These are phyloP conservation scores for Rutilus rutilus DNA, from an alignment of 2,113 vertebrate genomes.

Conservation along the genomic window DNA sequence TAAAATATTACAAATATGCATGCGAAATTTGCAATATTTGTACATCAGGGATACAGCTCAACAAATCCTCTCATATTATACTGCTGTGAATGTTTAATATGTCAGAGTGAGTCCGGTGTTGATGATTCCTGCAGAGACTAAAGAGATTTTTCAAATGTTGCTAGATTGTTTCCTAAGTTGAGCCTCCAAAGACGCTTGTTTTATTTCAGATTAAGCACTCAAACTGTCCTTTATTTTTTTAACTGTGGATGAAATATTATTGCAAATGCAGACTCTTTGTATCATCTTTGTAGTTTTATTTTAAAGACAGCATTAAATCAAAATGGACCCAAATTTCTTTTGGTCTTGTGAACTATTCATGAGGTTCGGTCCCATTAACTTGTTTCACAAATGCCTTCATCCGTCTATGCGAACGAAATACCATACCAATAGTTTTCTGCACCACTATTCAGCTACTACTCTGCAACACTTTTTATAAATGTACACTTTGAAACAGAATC, in stretches of 20 bases:
- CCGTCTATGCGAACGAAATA: not conserved
- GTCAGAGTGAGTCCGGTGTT: not conserved
- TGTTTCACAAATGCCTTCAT: not conserved
- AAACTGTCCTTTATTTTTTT: not conserved
- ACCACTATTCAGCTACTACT: not conserved
- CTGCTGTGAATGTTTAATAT: not conserved
- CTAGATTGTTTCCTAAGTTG: not conserved
- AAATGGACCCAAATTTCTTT: not conserved
- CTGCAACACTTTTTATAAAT: not conserved
- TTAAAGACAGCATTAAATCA: not conserved
- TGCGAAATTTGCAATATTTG: not conserved
- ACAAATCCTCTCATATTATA: not conserved
- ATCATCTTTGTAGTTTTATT: not conserved
- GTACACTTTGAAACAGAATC: not conserved
- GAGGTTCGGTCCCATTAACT: not conserved
- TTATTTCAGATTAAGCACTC: not conserved
- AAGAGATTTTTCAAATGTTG: not conserved
- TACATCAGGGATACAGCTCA: not conserved
- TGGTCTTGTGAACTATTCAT: not conserved
- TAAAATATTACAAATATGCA: slow-evolving; percentile 13
- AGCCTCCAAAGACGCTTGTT: not conserved
- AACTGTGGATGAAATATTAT: not conserved
- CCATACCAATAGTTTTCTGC: not conserved
- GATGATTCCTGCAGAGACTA: not conserved
- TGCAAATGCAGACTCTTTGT: not conserved